Evolutionary conservation across 2,797 vertebrate species (phyloP).

Genomic region (Gymnoscopelus microlampas): DNA sequence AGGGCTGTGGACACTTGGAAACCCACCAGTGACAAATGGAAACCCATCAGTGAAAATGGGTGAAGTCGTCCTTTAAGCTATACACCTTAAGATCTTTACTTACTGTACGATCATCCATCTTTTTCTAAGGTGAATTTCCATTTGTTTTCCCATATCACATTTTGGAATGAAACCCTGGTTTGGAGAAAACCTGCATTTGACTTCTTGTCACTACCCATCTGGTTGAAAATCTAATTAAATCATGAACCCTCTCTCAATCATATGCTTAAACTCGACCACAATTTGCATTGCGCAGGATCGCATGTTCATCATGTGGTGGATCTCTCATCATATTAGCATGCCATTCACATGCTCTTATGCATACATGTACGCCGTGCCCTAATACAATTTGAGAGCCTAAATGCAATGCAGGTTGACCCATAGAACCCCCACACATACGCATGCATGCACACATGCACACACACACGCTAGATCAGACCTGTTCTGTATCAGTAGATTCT

Average conservation of each 20-base stretch:
- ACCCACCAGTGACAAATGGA: no score
- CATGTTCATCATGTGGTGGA: slow-evolving; percentile 14
- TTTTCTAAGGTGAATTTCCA: no score
- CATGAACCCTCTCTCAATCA: not conserved
- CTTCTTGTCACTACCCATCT: no score
- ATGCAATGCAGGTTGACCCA: slow-evolving; percentile 2
- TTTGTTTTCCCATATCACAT: no score
- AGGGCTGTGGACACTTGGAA: no score
- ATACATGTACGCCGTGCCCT: not conserved
- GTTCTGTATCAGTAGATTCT: slow-evolving; percentile 58
- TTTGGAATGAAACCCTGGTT: no score
- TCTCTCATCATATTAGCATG: slow-evolving; percentile 23
- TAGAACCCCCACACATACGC: not conserved
- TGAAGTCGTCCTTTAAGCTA: no score
- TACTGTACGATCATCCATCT: no score
- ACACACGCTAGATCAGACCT: slow-evolving; percentile 14
- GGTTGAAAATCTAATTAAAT: not conserved
- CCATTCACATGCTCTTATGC: slow-evolving; percentile 39
- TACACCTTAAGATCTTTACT: no score
- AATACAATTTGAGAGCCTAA: slow-evolving; percentile 25
- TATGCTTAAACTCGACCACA: not conserved
- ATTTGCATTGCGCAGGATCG: not conserved
- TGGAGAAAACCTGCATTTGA: no score
- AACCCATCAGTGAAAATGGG: no score
- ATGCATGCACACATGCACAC: slow-evolving; percentile 50